Base-by-base conservation (phyloP, 92 coral and sea anemone genomes). In the Paramuricea clavata region DNA sequence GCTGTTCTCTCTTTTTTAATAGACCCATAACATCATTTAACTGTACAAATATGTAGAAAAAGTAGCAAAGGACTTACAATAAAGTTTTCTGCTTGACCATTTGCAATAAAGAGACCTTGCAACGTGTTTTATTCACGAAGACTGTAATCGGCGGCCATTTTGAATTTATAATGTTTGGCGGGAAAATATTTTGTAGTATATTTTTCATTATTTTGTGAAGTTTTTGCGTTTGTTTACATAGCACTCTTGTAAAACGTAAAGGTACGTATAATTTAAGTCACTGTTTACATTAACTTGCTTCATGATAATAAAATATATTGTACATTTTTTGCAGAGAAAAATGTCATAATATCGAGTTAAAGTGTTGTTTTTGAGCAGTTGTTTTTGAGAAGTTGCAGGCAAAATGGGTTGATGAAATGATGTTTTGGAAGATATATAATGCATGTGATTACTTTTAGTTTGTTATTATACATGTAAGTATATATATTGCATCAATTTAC, bases 321-420 rank as follows among this genome's bases (percentile, higher is more conserved):
- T 47, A 60, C 30, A 21, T 21, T 60, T 60, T 60, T 60, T 60
- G 68, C 68, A 60, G 68, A 60, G 68, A 60, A 28, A 60, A 60
- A 22, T 60, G 68, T 60, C 68, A 26, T 60, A 22, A 57, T 57
- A 57, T 57, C 65, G 30, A 57, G 65, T 39, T n/a, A 10, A 39
- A 39, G 44, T 39, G 44, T 39, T 39, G 44, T 39, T 4, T 39
- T 56, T 56, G 26, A 56, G 26, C 9, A 8, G 26, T 16, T 56
- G 64, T 56, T 49, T 6, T 49, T 49, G 9, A 49, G 54, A 49
- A 49, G 54, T 1, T 49, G 64, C 25, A 56, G 6, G 26, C 64
- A 56, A 56, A 56, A 56, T 3, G 64, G 64, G 26, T 3, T 56
- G 64, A 56, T 16, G 26, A 56, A 56, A 56, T 56, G 15, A 56